Conservation (phyloP, 2,888 invertebrate species). For the Epinotia bilunana region DNA sequence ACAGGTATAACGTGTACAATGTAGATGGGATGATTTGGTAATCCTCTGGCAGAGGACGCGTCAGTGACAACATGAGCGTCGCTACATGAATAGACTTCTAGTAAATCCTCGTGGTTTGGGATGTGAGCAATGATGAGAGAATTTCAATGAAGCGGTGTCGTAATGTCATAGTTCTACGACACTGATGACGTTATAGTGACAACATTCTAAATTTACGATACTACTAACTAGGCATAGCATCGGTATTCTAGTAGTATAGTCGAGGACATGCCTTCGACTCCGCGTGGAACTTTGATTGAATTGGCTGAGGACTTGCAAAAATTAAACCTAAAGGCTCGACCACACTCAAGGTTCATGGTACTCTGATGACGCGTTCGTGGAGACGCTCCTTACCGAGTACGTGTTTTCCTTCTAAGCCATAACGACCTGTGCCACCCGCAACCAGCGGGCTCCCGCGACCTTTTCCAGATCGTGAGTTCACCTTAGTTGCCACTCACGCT, state of each 20-base stretch:
- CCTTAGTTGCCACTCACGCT: no score
- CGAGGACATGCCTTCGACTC: neutral
- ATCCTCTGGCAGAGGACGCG: slow-evolving; percentile 12
- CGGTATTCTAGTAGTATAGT: neutral
- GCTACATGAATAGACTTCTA: slow-evolving; percentile 22
- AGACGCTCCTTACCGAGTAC: no score
- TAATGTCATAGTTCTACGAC: neutral
- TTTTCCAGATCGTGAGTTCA: no score
- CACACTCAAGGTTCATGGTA: no score
- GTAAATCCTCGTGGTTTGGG: slow-evolving; percentile 19
- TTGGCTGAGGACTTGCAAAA: no score
- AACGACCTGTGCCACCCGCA: no score
- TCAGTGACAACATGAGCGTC: slow-evolving; percentile 18
- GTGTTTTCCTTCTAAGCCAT: no score
- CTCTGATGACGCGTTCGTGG: no score
- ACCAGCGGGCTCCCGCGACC: no score
- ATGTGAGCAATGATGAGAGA: slow-evolving; percentile 18
- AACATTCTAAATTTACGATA: neutral
- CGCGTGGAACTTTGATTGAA: neutral
- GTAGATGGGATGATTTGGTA: slow-evolving; percentile 37
- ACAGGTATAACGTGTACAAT: slow-evolving; percentile 23
- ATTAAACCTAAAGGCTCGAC: no score
- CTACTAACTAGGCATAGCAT: no score
- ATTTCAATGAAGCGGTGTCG: slow-evolving; percentile 12
- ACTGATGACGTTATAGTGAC: neutral